Base-by-base conservation (phyloP, 2,888 invertebrate genomes). In the Spialia ferax region DNA sequence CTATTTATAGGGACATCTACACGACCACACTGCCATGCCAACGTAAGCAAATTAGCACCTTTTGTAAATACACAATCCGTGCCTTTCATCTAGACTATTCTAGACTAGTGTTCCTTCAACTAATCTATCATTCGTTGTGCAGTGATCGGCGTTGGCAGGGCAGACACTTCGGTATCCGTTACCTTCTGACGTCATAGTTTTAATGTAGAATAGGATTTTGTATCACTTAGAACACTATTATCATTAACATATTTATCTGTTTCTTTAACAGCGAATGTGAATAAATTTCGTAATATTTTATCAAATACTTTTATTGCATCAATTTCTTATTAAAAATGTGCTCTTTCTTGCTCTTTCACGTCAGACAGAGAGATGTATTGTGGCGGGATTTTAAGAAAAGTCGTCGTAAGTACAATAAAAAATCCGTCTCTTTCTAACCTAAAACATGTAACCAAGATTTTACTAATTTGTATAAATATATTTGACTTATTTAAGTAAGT, bases 111-210 rank as follows among this genome's bases (percentile, higher is more conserved):
- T 57, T 56, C 59, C 61, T 52, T 62, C 64, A 35, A 69, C 70
- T 73, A 73, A 73, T 69, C 32, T 63, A 59, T 48, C 54, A 45
- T 71, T 70, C 68, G 75, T 88, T 89, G 81, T 89, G 87, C 92
- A 92, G 92, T 92, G 91, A 90, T 73, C 78, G 74, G 70, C 78
- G 81, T 89, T 91, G 91, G 91, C 88, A 87, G 79, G 87, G 87
- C 86, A 83, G 73, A 81, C 75, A 77, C 80, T 76, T 76, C 66
- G 66, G 79, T 81, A 79, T 42, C 80, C 76, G 74, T 70, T 80
- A 78, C 82, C 81, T 79, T 84, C 86, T 86, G 84, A 78, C 86
- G 82, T 74, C 77, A 73, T 81, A 80, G 76, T 61, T 64, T 77
- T 80, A 80, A 68, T 65, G 23, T 73, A 80, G 78, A 75, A 76